These are phyloP conservation scores for Alcis repandata DNA, from an alignment of 2,888 invertebrate species.

Conservation along the genomic window DNA sequence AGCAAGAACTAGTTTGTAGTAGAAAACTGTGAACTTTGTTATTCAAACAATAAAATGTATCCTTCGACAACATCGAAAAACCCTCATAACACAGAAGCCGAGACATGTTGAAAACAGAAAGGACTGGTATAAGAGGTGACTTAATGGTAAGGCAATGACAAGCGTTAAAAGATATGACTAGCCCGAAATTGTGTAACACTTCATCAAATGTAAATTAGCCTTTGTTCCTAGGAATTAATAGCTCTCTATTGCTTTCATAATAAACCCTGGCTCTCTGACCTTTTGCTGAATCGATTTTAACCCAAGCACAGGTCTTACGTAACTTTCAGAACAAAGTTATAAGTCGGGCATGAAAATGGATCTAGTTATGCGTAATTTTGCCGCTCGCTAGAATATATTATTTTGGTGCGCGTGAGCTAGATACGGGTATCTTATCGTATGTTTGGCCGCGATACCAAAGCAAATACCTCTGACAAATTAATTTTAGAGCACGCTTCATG, in stretches of 20 bases:
- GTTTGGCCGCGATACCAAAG: slow-evolving; percentile 29
- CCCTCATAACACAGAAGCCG: no score
- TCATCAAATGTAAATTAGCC: background rate
- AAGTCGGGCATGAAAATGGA: slow-evolving; percentile 1
- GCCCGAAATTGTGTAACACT: background rate
- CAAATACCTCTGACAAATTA: slow-evolving; percentile 32
- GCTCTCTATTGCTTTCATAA: background rate
- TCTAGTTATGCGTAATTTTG: slow-evolving; percentile 42
- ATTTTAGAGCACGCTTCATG: slow-evolving; percentile 26
- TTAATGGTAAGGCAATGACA: background rate
- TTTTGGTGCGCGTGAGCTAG: slow-evolving; percentile 24
- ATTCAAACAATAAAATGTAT: background rate
- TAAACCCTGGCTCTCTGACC: slow-evolving; percentile 12
- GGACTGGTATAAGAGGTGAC: no score
- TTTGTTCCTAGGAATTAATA: background rate
- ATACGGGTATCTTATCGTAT: slow-evolving; percentile 44
- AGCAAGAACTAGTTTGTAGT: background rate
- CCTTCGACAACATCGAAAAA: background rate
- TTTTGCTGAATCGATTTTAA: slow-evolving; percentile 20
- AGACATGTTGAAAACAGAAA: no score
- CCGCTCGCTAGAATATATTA: slow-evolving; percentile 30
- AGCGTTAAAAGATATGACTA: background rate
- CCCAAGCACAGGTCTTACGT: slow-evolving; percentile 4
- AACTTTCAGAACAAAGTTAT: slow-evolving; percentile 7
- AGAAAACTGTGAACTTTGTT: background rate